These are phyloP conservation scores for Andrena bicolor DNA, from an alignment of 2,888 invertebrate species.

Conservation along the genomic window DNA sequence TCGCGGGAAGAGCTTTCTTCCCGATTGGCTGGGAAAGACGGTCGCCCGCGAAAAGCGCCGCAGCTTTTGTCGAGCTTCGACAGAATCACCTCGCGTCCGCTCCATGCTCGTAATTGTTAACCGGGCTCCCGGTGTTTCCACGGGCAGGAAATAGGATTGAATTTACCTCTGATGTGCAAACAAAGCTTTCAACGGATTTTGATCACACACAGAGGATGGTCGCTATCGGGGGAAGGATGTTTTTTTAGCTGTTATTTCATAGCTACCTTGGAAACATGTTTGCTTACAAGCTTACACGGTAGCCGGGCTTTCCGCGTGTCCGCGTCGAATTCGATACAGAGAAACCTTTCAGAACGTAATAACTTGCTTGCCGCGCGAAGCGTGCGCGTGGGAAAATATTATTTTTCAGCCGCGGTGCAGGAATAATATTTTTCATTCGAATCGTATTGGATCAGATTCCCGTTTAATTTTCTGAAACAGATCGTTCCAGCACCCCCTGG, in stretches of 20 bases:
- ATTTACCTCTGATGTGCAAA: slow-evolving; percentile 52
- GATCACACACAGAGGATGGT: slow-evolving; percentile 32
- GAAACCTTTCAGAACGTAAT: slow-evolving; percentile 20
- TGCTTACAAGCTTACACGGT: slow-evolving; percentile 33
- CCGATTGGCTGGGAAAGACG: neutral
- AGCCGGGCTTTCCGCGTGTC: slow-evolving; percentile 4
- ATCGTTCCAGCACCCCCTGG: neutral
- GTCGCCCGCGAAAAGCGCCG: slow-evolving; percentile 8
- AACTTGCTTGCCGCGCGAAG: neutral
- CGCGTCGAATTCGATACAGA: slow-evolving; percentile 32
- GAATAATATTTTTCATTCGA: slow-evolving; percentile 25
- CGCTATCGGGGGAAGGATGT: slow-evolving; percentile 13
- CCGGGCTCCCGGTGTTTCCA: slow-evolving; percentile 27
- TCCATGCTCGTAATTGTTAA: slow-evolving; percentile 44
- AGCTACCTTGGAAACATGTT: slow-evolving; percentile 45
- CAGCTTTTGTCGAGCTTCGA: slow-evolving; percentile 18
- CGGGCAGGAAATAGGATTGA: slow-evolving; percentile 45
- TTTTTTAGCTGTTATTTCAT: slow-evolving; percentile 34
- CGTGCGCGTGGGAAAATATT: neutral
- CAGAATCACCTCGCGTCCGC: slow-evolving; percentile 28
- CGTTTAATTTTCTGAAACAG: neutral
- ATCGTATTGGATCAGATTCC: too few species aligned
- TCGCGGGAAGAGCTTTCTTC: neutral
- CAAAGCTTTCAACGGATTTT: slow-evolving; percentile 58
- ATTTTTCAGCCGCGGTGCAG: neutral